Base-by-base conservation (phyloP, 1,140 invertebrate genomes). In the Nilaparvata lugens region DNA sequence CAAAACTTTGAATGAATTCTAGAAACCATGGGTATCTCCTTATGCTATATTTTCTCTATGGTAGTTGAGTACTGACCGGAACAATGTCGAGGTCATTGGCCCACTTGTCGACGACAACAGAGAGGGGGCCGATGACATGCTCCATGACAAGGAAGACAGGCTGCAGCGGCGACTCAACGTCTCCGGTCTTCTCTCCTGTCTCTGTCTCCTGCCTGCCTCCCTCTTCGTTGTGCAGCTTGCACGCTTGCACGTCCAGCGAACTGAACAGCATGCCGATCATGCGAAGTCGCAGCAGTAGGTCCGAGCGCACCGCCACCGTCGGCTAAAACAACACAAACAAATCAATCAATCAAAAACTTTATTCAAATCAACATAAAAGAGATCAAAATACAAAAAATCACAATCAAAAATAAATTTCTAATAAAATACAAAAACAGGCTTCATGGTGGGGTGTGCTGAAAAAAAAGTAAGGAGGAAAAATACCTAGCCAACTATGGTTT, bases 261-360 rank as follows among this genome's bases (percentile, higher is more conserved):
- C 80, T 76, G 67, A 89, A 84, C 45, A 91, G 75, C 61, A 80
- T 85, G 0, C 83, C 79, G 2, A 87, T 72, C 79, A 91, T 87
- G 67, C 84, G 85, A 6, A 91, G 70, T 43, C 80, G 73, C 56
- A 80, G 75, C 24, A 82, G 70, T 19, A 81, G 73, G 21, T 74
- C 67, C 28, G 74, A 74, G 62, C 76, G 78, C 7, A 73, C 69
- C 6, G 75, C 64, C 28, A 72, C 72, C 23, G 73, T 74, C 59
- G 71, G 74, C 78, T 82, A 63, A 71, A 70, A 58, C 56, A 16
- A 64, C 56, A 60, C 9, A n/a, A 18, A 48, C n/a, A n/a, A n/a
- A n/a, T n/a, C n/a, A n/a, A n/a, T n/a, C n/a, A n/a, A n/a, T n/a
- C n/a, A n/a, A n/a, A n/a, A n/a, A n/a, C n/a, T n/a, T n/a, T n/a